phyloP scores from a whole-genome alignment of 2,888 invertebrate genomes.

The Sthenelais limicola region DNA sequence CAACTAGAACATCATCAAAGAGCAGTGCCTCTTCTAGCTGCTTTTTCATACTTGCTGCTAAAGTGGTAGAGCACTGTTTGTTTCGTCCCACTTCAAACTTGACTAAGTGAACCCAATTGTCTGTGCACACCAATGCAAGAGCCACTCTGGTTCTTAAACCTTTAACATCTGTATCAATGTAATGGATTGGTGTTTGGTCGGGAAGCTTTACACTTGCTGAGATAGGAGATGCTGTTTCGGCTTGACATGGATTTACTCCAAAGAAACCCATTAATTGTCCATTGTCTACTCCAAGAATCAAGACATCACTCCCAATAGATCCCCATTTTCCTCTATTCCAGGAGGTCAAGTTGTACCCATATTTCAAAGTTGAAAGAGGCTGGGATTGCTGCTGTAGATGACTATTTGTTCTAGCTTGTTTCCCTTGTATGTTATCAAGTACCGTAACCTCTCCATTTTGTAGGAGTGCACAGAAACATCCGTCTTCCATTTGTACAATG shows the following conservation, averaged over 20 bases:
- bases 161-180: conserved; percentile 13
- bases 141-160: background rate
- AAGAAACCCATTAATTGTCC: background rate
- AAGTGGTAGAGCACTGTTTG: conserved; percentile 18
- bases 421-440: background rate
- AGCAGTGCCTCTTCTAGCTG: conserved; percentile 13
- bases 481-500: conserved; percentile 31
- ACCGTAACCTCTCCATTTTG: background rate
- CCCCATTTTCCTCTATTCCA: conserved; percentile 35
- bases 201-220: conserved; percentile 1
- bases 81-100: conserved; percentile 28
- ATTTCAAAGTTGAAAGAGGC: conserved; percentile 7
- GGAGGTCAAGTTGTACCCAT: background rate
- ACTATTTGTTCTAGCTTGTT: background rate
- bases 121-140: background rate
- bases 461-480: conserved; percentile 2
- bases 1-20: conserved; percentile 10
- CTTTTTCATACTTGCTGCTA: background rate
- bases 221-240: background rate
- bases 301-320: conserved; percentile 3
- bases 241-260: conserved; percentile 17
- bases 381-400: background rate
- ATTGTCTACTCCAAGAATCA: conserved; percentile 11
- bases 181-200: conserved; percentile 19
- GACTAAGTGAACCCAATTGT: conserved; percentile 2